Evolutionary conservation across 2,888 invertebrate genomes (phyloP).

Genomic region (Drosophila mercatorum): DNA sequence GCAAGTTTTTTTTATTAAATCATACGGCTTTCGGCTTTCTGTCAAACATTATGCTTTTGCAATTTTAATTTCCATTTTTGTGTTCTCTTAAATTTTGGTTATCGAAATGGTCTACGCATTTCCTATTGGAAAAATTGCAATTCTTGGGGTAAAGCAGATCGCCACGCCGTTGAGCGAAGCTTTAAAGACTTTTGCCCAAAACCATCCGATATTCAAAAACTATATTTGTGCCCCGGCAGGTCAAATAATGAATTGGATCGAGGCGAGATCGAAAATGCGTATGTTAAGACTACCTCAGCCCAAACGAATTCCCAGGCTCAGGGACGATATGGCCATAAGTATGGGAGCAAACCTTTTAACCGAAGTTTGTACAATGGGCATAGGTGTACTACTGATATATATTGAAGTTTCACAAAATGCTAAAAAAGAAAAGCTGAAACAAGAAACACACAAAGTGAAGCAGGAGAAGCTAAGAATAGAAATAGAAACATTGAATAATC

Average conservation of each 20-base stretch:
- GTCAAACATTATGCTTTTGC: conserved; percentile 14
- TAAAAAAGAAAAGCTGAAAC: conserved; percentile 34
- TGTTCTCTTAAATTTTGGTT: conserved; percentile 18
- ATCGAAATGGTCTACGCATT: conserved; percentile 44
- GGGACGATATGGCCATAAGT: conserved; percentile 35
- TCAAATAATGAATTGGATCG: conserved; percentile 47
- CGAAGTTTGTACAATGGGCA: conserved; percentile 41
- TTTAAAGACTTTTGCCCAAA: conserved; percentile 35
- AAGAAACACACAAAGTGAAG: neutral
- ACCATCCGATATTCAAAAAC: conserved; percentile 33
- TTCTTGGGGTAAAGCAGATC: conserved; percentile 43
- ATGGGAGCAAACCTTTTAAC: conserved; percentile 48
- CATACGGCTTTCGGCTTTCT: neutral
- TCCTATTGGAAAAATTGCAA: conserved; percentile 45
- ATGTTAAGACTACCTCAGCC: conserved; percentile 56
- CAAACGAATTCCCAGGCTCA: conserved; percentile 32
- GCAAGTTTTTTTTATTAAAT: neutral
- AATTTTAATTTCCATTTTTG: neutral
- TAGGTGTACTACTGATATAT: conserved; percentile 32
- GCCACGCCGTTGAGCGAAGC: conserved; percentile 37
- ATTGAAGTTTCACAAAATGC: conserved; percentile 46
- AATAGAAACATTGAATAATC: conserved; percentile 22
- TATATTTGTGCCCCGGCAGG: conserved; percentile 51
- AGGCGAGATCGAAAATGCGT: conserved; percentile 48
- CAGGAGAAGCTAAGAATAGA: conserved; percentile 2